Percentiles rank a stretch among this genome's conserved stretches.
phyloP scores from a whole-genome alignment of 2,113 vertebrate genomes.

The Clinocottus analis region DNA sequence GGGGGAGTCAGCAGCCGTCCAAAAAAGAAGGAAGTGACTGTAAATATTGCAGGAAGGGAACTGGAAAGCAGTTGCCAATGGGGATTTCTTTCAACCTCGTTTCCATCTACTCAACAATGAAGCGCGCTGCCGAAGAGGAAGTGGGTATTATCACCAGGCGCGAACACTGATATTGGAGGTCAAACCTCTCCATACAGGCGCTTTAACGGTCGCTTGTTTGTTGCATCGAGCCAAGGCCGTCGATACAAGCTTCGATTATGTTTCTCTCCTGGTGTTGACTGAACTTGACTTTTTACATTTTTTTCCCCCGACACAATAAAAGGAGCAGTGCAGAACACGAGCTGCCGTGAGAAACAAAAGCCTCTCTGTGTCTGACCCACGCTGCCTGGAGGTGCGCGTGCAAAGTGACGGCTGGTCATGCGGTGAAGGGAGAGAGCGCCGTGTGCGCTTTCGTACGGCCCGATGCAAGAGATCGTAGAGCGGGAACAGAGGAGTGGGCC shows the following conservation, averaged over 20 bases:
- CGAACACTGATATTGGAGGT: slow-evolving; percentile 1
- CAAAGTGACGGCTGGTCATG: slow-evolving; percentile 11
- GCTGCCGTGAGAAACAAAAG: neutral
- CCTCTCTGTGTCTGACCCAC: neutral
- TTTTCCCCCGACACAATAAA: too few relatives aligned
- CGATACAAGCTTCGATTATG: neutral
- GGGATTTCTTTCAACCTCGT: slow-evolving; percentile 62
- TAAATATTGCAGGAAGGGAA: slow-evolving; percentile 52
- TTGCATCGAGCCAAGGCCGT: neutral
- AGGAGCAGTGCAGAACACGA: too few relatives aligned
- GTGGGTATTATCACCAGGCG: slow-evolving; percentile 28
- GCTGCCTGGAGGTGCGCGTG: neutral
- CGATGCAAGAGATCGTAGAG: too few relatives aligned
- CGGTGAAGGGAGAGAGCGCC: neutral
- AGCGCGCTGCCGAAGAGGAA: slow-evolving; percentile 30
- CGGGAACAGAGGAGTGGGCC: slow-evolving; percentile 44
- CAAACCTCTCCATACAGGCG: neutral
- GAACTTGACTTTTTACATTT: too few relatives aligned
- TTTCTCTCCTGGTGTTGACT: neutral
- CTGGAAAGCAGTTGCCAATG: slow-evolving; percentile 69
- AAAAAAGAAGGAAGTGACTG: slow-evolving; percentile 64
- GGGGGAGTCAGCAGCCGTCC: neutral
- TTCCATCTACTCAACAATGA: slow-evolving; percentile 63
- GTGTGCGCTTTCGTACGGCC: too few relatives aligned
- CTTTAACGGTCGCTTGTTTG: neutral